Evolutionary conservation across 92 coral and sea anemone genomes (phyloP).

Genomic region (Epizoanthus scotinus): DNA sequence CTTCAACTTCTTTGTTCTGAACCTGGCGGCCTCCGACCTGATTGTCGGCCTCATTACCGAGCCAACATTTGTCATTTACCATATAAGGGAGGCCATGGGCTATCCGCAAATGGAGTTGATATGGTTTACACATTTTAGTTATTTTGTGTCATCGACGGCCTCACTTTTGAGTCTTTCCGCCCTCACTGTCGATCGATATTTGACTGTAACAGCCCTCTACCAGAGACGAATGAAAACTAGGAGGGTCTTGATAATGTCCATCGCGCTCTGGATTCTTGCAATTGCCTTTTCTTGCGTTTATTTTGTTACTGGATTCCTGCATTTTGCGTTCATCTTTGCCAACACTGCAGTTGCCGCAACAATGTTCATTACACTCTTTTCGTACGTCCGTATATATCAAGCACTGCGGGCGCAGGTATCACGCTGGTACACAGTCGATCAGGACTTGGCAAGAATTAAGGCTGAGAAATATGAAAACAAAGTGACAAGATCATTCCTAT

Average conservation of each 20-base stretch:
- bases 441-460: constrained; percentile 5
- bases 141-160: constrained; percentile 73
- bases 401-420: constrained; percentile 53
- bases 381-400: constrained; percentile 59
- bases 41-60: constrained; percentile 68
- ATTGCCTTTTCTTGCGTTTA: constrained; percentile 47
- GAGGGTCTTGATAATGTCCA: constrained; percentile 43
- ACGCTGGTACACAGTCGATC: neutral
- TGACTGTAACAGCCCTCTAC: constrained; percentile 67
- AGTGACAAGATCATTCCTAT: constrained; percentile 68
- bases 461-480: constrained; percentile 51
- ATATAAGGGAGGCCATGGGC: constrained; percentile 55
- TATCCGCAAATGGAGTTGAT: constrained; percentile 35
- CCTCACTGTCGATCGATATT: constrained; percentile 71
- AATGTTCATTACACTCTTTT: constrained; percentile 45
- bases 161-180: constrained; percentile 78
- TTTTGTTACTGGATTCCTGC: constrained; percentile 60
- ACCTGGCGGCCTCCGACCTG: constrained; percentile 61
- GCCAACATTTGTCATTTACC: constrained; percentile 62
- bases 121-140: constrained; percentile 67
- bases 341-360: constrained; percentile 62
- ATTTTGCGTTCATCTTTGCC: constrained; percentile 65
- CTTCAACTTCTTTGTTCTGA: constrained; percentile 71
- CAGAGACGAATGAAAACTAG: constrained; percentile 45
- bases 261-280: constrained; percentile 59